These are phyloP conservation scores for Disparrhopalites patrizii DNA, from an alignment of 2,888 invertebrate genomes.

Conservation along the genomic window DNA sequence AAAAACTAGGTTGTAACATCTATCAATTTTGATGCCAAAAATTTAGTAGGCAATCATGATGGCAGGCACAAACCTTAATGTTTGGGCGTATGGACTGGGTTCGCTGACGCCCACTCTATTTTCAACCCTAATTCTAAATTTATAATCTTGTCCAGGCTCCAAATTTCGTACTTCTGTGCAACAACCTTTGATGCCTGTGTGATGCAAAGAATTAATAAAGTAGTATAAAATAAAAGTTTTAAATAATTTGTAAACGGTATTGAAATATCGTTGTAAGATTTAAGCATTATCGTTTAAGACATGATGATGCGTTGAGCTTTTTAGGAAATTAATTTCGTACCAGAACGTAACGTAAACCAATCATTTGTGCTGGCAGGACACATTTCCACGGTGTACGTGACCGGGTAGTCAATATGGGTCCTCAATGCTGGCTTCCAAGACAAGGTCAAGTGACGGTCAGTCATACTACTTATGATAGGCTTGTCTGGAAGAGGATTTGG, in stretches of 20 bases:
- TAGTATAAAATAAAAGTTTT: too few species aligned
- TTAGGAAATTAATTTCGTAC: slow-evolving; percentile 50
- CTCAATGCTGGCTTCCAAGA: slow-evolving; percentile 88
- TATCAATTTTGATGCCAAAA: background rate
- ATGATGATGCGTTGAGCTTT: background rate
- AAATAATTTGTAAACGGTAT: too few species aligned
- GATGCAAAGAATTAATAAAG: background rate
- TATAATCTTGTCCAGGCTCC: slow-evolving; percentile 90
- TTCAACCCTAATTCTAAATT: slow-evolving; percentile 91
- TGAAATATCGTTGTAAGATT: too few species aligned
- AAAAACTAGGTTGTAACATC: background rate
- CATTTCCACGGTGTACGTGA: slow-evolving; percentile 93
- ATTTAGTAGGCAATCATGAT: background rate
- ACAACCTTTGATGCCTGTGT: slow-evolving; percentile 26
- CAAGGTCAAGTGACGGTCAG: slow-evolving; percentile 78
- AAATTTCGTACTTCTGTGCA: slow-evolving; percentile 72
- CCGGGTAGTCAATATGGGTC: slow-evolving; percentile 80
- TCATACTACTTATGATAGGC: slow-evolving; percentile 89
- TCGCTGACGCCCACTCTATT: slow-evolving; percentile 96
- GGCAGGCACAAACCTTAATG: slow-evolving; percentile 57
- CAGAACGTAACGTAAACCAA: slow-evolving; percentile 85
- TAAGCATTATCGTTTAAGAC: background rate
- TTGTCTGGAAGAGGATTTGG: slow-evolving; percentile 84
- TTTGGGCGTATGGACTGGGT: slow-evolving; percentile 85
- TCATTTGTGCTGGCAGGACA: slow-evolving; percentile 63